Base-by-base conservation (phyloP, 1,140 invertebrate species). In the Scaptomyza montana region DNA sequence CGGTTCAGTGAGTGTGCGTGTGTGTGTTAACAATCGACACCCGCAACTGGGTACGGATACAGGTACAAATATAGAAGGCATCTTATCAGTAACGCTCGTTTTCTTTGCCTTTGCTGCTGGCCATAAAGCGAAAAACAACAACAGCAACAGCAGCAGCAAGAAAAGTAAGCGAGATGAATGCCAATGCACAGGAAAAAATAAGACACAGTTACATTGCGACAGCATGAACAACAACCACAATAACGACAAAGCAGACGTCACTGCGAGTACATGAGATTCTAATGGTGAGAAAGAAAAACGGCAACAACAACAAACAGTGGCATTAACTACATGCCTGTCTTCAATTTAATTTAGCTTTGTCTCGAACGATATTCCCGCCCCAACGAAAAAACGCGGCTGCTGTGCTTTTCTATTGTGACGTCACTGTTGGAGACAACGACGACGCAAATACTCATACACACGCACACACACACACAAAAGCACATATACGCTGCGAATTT, bases 321-420 rank as follows among this genome's bases (percentile, higher is more conserved):
- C 12, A 53, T 61, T 67, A 72, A 62, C 51, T 59, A 30, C 47
- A 53, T 33, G 64, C 55, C 6, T 60, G 45, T 60, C 16, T 51
- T 49, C 36, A 51, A 56, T 54, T 45, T 19, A 45, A 47, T 56
- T 74, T 81, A 78, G 79, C 57, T 68, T 82, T 75, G 71, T 82
- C 54, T 68, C 63, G 30, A 30, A 46, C 57, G 45, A 50, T 43
- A 65, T 60, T 41, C 57, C 46, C 54, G 19, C 60, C 49, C 54
- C 16, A 36, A 36, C 53, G 55, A 75, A 74, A 70, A 39, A 62
- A 54, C 54, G 64, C 74, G 61, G 49, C 76, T 55, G 56, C 21
- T 70, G 65, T 74, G 77, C 77, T 89, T 89, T 89, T 84, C 84
- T 89, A 80, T 89, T 89, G 84, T 89, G 84, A 89, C 84, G 84